Conservation (phyloP, 1,140 invertebrate genomes). For the Drosophila nannoptera region DNA sequence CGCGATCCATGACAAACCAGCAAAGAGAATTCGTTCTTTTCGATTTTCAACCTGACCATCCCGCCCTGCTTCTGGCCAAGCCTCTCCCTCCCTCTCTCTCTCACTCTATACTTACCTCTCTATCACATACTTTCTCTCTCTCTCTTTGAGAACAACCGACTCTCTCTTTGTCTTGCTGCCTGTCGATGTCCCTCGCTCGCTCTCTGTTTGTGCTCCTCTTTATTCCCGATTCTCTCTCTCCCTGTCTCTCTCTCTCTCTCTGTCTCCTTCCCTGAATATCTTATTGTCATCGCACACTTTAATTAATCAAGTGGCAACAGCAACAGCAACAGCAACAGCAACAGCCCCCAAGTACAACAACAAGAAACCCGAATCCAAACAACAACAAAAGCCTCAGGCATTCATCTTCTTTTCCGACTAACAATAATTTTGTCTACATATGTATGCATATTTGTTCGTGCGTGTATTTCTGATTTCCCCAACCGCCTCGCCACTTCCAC, state of each 20-base stretch:
- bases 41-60: background rate
- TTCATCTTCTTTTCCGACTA: conserved; percentile 35
- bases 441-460: conserved; percentile 1
- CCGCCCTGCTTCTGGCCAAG: background rate
- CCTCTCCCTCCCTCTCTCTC: background rate
- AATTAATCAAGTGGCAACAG: conserved; percentile 59
- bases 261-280: conserved; percentile 44
- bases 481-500: background rate
- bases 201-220: conserved; percentile 22
- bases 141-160: conserved; percentile 7
- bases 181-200: conserved; percentile 42
- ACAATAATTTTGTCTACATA: conserved; percentile 34
- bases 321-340: conserved; percentile 30
- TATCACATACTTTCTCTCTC: background rate
- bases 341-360: background rate
- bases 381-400: conserved; percentile 32
- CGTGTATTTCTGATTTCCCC: background rate
- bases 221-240: conserved; percentile 10
- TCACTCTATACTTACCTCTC: background rate
- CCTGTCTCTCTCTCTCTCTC: conserved; percentile 20
- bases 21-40: conserved; percentile 1
- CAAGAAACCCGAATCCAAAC: conserved; percentile 23
- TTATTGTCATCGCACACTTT: conserved; percentile 66
- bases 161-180: conserved; percentile 37
- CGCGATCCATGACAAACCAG: conserved; percentile 13